Evolutionary conservation across 2,113 vertebrate species (phyloP), one percentile per base, ranked within the genome.

Genomic region (Sorex araneus): DNA sequence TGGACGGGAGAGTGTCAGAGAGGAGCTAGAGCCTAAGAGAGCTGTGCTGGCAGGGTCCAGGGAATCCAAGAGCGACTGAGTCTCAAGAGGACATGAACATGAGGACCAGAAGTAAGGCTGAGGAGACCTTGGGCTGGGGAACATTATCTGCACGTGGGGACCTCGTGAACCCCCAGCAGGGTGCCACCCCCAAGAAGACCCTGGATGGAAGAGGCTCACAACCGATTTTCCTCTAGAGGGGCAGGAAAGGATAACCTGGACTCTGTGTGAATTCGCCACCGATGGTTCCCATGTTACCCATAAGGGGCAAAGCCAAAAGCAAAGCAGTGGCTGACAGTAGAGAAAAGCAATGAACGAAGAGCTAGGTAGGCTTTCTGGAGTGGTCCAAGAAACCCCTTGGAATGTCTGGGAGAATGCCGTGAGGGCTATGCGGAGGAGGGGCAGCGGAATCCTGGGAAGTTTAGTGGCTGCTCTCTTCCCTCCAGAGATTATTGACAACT

Each of bases 341-440:
- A 85, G 36, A 21, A 84, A 89, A 30, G 81, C n/a, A 74, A 74
- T 43, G 54, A 84, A 90, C 16, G 54, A 2, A 43, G 32, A 78
- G 21, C 57, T n/a, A 93, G 54, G 28, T 1, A 74, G 21, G 54
- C 28, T 30, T 78, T 50, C 23, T 73, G 32, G 79, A 84, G 30
- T 28, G n/a, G 13, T 76, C 47, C 75, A 57, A 90, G 13, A 74
- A 10, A 23, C 75, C 80, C 36, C 36, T 76, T 86, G 75, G 70
- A 81, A 67, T 80, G 47, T 18, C 40, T 4, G 4, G 4, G 63
- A 77, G n/a, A 13, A 47, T 50, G 3, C 54, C 54, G 15, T 54
- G 18, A 54, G 54, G 50, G 54, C 13, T 54, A 15, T 15, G 54
- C 70, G 43, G 64, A 47, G 82, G 10, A 57, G 8, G 34, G 47